Conservation (phyloP, 2,888 invertebrate genomes). For the Dryomyza anilis region DNA sequence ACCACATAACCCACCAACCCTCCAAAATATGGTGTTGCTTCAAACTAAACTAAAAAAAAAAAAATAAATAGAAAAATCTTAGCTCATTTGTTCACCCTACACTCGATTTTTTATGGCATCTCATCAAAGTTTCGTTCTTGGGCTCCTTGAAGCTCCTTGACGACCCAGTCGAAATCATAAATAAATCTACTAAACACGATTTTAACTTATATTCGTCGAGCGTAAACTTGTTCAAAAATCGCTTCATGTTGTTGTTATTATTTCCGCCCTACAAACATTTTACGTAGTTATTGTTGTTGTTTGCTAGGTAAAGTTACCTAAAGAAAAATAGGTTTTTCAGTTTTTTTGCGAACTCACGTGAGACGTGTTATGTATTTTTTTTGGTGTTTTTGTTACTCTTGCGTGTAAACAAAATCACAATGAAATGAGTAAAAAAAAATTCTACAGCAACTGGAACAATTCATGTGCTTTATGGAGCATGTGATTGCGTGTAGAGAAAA, state of each 20-base stretch:
- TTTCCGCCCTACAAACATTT: too few relatives aligned
- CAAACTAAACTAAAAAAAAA: too few relatives aligned
- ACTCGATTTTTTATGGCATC: constrained; percentile 18
- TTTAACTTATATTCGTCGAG: constrained; percentile 15
- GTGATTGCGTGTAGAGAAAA: constrained; percentile 27
- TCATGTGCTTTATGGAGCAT: constrained; percentile 33
- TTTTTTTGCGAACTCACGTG: constrained; percentile 10
- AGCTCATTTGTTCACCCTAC: constrained; percentile 14
- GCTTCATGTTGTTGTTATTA: too few relatives aligned
- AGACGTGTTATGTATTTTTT: constrained; percentile 11
- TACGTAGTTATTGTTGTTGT: not conserved
- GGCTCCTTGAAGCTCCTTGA: constrained; percentile 11
- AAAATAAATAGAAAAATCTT: not conserved
- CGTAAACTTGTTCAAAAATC: constrained; percentile 9
- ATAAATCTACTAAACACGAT: constrained; percentile 24
- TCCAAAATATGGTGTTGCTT: too few relatives aligned
- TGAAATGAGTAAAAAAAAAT: constrained; percentile 1
- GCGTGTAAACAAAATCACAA: constrained; percentile 9
- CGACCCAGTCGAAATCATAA: constrained; percentile 19
- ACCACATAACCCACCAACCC: too few relatives aligned
- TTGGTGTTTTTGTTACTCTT: not conserved
- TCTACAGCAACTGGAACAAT: constrained; percentile 28
- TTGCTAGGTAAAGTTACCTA: not conserved
- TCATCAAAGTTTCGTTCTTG: constrained; percentile 29
- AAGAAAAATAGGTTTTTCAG: not conserved